These are phyloP conservation scores for Apoda limacodes DNA, from an alignment of 2,888 invertebrate species.

Conservation along the genomic window DNA sequence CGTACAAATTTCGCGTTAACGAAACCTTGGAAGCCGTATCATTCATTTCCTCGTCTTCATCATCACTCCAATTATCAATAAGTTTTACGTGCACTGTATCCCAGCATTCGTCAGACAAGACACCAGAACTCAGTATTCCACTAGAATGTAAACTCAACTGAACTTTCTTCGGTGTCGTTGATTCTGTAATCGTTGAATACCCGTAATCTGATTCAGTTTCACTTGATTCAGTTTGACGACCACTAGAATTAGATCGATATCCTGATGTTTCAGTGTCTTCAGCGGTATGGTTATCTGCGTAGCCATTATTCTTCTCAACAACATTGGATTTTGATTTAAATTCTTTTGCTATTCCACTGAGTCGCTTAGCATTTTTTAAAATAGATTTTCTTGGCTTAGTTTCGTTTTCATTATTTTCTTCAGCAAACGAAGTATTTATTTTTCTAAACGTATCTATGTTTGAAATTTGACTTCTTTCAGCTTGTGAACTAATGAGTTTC, in stretches of 20 bases:
- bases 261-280: constrained; percentile 68
- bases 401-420: constrained; percentile 21
- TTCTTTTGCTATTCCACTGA: constrained; percentile 33
- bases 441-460: constrained; percentile 31
- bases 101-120: constrained; percentile 66
- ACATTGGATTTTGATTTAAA: constrained; percentile 21
- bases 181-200: constrained; percentile 72
- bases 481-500: constrained; percentile 35
- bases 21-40: constrained; percentile 37
- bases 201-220: constrained; percentile 72
- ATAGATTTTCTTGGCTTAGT: constrained; percentile 45
- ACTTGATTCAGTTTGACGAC: constrained; percentile 51
- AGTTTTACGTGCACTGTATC: constrained; percentile 48
- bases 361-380: constrained; percentile 37
- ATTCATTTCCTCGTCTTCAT: constrained; percentile 43
- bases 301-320: constrained; percentile 20
- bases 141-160: constrained; percentile 47
- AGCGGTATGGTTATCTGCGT: constrained; percentile 29
- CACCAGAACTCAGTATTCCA: constrained; percentile 48
- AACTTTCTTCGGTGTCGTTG: constrained; percentile 70
- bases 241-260: constrained; percentile 62
- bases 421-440: constrained; percentile 21
- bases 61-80: constrained; percentile 46
- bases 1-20: constrained; percentile 43
- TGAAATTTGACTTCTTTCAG: constrained; percentile 31